phyloP scores from a whole-genome alignment of 2,797 vertebrate genomes.

The Bovichtus variegatus region DNA sequence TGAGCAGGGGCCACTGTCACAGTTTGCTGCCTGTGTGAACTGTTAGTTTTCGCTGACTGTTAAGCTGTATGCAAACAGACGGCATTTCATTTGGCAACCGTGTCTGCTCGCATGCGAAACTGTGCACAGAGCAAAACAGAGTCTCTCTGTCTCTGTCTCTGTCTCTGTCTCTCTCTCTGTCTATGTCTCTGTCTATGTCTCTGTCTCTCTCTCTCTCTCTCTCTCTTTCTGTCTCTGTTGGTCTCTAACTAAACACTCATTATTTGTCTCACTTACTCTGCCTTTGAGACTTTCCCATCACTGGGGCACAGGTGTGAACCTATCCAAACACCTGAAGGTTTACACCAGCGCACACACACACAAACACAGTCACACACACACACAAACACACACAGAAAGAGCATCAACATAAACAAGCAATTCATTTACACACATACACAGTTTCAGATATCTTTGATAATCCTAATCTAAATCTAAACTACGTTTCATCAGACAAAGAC shows the following conservation, averaged over 20 bases:
- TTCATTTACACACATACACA: not conserved
- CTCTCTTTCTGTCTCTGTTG: constrained; percentile 1
- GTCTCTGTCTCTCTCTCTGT: constrained; percentile 4
- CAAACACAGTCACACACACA: not conserved
- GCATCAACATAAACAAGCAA: too few species aligned
- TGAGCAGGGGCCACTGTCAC: constrained; percentile 45
- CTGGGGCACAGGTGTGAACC: constrained; percentile 66
- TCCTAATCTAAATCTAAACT: too few species aligned
- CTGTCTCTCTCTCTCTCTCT: constrained; percentile 7
- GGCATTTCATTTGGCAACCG: constrained; percentile 53
- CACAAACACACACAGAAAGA: constrained; percentile 5
- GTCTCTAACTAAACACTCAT: constrained; percentile 47
- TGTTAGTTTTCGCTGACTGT: constrained; percentile 52
- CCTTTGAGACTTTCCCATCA: constrained; percentile 48
- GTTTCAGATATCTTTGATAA: not conserved
- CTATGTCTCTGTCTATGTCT: not conserved
- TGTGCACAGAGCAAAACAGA: constrained; percentile 55
- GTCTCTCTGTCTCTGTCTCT: constrained; percentile 12
- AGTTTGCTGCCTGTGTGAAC: constrained; percentile 56
- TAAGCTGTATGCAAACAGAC: constrained; percentile 63
- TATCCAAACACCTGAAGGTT: constrained; percentile 48
- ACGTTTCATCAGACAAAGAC: not conserved
- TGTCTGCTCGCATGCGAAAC: constrained; percentile 43
- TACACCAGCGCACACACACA: constrained; percentile 24
- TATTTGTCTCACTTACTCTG: constrained; percentile 66